phyloP scores from a whole-genome alignment of 2,797 vertebrate genomes.

The Prionace glauca region DNA sequence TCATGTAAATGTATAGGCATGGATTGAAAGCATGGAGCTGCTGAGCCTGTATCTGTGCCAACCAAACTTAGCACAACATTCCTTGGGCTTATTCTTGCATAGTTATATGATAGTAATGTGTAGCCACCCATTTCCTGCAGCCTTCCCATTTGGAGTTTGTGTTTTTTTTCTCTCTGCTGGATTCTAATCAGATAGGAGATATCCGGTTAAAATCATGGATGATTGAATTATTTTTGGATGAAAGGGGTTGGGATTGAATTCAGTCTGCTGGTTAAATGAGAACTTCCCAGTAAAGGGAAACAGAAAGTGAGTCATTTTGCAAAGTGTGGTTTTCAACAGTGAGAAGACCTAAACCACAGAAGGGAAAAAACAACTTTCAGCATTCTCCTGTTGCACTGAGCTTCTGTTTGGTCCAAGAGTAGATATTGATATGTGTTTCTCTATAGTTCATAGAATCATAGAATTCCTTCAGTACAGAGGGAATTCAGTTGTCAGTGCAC shows the following conservation, averaged over 20 bases:
- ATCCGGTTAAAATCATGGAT: background rate
- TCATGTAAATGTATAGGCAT: background rate
- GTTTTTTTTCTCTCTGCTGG: background rate
- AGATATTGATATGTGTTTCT: background rate
- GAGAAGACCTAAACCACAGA: background rate
- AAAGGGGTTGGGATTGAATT: background rate
- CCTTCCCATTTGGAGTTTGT: background rate
- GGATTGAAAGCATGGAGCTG: background rate
- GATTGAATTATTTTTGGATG: background rate
- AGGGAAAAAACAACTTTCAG: background rate
- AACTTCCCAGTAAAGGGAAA: background rate
- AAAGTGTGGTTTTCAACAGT: background rate
- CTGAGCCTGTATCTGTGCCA: background rate
- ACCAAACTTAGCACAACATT: background rate
- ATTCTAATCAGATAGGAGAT: background rate
- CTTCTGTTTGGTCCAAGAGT: background rate
- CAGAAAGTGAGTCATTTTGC: background rate
- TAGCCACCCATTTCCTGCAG: background rate
- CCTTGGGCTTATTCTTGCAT: background rate
- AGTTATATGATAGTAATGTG: background rate
- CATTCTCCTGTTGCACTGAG: background rate
- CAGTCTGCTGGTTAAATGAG: conserved; percentile 4
- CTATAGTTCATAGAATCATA: background rate
- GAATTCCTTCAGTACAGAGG: no score
- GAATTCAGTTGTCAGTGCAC: no score